phyloP scores from a whole-genome alignment of 1,140 invertebrate species.

The Plectus sambesii region DNA sequence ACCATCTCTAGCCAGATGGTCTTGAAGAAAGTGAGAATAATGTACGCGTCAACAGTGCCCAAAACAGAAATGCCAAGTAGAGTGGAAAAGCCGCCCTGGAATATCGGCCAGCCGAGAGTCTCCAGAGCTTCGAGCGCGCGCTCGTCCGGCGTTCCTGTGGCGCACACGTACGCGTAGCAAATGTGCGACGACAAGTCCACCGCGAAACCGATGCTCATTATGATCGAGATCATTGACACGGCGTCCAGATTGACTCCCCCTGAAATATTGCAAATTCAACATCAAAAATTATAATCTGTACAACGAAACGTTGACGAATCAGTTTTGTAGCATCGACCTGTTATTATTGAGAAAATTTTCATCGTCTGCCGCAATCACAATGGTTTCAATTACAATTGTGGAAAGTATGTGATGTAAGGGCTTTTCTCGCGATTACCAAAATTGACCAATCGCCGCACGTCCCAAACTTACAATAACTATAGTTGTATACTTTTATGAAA shows the following conservation, averaged over 20 bases:
- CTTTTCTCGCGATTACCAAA: no score
- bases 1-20: conserved; percentile 91
- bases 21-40: conserved; percentile 96
- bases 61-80: conserved; percentile 77
- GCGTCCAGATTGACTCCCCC: conserved; percentile 47
- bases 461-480: no score
- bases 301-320: no score
- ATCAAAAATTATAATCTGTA: no score
- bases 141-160: conserved; percentile 37
- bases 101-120: conserved; percentile 67
- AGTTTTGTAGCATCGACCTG: no score
- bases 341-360: no score
- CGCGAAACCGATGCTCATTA: conserved; percentile 50
- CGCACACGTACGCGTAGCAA: conserved; percentile 48
- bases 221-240: conserved; percentile 46
- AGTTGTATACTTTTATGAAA: no score
- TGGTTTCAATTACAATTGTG: no score
- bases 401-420: no score
- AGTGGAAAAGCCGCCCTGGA: conserved; percentile 83
- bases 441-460: no score
- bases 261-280: no score
- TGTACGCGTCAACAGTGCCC: conserved; percentile 79
- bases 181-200: conserved; percentile 50
- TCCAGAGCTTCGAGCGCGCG: conserved; percentile 45
- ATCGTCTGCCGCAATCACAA: no score